Evolutionary conservation across 1,140 invertebrate species (phyloP), one percentile per base, ranked within the genome.

Genomic region (Apis florea): DNA sequence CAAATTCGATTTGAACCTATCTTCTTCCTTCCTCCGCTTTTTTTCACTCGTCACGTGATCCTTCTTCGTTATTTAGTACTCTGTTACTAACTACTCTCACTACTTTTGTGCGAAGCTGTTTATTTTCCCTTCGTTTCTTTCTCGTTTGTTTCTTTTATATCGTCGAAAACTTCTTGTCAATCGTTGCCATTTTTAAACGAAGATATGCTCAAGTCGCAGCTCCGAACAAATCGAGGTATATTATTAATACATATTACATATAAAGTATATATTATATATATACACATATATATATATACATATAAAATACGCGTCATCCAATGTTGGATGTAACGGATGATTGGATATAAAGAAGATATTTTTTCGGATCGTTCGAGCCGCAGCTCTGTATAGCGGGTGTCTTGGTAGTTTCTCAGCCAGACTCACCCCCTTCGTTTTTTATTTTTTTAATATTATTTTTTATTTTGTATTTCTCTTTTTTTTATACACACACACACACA

Each of bases 141-240:
- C 6, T 8, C 0, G 17, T 81, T 72, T 77, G 79, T 58, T 59
- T 83, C 54, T 72, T 87, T 67, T 0, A 49, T 81, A 77, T 88
- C 79, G 79, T 83, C 83, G 77, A 83, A 67, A 85, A 87, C 79
- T 88, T 90, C 87, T 90, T 86, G 89, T 90, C 89, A 89, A 90
- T 85, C 82, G 89, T 89, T 90, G 87, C 90, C 90, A 90, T 90
- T 87, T 72, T 88, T 82, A 88, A 88, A 89, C 83, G 83, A 89
- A 87, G 72, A 90, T 84, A 83, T 89, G 89, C 89, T 89, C 88
- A 89, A 89, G 82, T 89, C 82, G 88, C 86, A 90, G 84, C 83
- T 88, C 83, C 82, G 88, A 89, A 84, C 70, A 90, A 87, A 78
- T 85, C 87, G 86, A 83, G 73, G 63, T 87, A 76, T 83, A 83